These are phyloP conservation scores for Pachyrhynchus sulphureomaculatus DNA, from an alignment of 1,140 invertebrate species.

Conservation along the genomic window DNA sequence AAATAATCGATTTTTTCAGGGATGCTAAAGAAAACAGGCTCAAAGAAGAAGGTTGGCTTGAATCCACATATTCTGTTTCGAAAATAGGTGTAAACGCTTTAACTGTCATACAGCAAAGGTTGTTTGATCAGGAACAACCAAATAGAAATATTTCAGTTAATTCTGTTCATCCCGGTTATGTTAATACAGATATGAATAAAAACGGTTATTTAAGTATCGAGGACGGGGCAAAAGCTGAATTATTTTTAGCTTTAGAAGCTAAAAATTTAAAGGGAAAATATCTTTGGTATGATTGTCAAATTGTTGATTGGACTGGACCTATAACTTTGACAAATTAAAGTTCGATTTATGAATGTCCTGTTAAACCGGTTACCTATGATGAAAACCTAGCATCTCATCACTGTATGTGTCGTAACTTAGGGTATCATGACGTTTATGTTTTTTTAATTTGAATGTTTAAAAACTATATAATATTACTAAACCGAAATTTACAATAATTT, in stretches of 20 bases:
- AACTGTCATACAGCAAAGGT: constrained; percentile 60
- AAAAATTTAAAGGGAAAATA: constrained; percentile 50
- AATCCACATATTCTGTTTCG: constrained; percentile 61
- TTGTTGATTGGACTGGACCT: constrained; percentile 47
- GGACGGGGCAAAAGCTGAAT: constrained; percentile 55
- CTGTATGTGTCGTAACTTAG: too few species aligned
- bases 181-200: constrained; percentile 67
- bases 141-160: constrained; percentile 62
- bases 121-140: constrained; percentile 54
- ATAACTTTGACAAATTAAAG: too few species aligned
- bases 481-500: too few species aligned
- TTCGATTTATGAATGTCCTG: too few species aligned
- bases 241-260: constrained; percentile 50
- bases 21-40: constrained; percentile 57
- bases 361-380: too few species aligned
- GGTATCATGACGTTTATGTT: too few species aligned
- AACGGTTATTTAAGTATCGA: constrained; percentile 64
- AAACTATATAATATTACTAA: too few species aligned
- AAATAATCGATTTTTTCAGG: constrained; percentile 48
- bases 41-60: constrained; percentile 60
- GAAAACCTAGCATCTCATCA: too few species aligned
- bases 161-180: constrained; percentile 64
- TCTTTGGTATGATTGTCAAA: constrained; percentile 49
- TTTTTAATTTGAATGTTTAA: too few species aligned
- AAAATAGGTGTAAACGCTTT: constrained; percentile 67